Evolutionary conservation across 2,888 invertebrate species (phyloP), one percentile per base, ranked within the genome.

Genomic region (Chrysolina oricalcia): DNA sequence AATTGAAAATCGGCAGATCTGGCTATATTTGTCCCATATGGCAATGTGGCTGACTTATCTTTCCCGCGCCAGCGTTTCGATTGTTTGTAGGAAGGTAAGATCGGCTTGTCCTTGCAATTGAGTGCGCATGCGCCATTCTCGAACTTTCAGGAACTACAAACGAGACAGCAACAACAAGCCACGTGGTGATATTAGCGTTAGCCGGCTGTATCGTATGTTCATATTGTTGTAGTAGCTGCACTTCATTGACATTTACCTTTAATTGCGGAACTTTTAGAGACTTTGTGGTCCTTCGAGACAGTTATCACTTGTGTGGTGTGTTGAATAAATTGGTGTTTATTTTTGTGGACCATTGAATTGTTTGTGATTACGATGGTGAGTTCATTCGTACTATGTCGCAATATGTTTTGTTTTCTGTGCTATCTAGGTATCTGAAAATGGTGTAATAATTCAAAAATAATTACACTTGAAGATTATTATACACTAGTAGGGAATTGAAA

Each of bases 111-210:
- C 73, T 77, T 67, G 77, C 15, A 27, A n/a, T 6, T 4, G 40
- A 41, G 48, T 19, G 76, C 81, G 81, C 80, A 77, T 75, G 74
- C 78, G 35, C n/a, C 15, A 40, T 63, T 70, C 76, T 77, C 74
- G 77, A 79, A 79, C 78, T 79, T 80, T 81, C 79, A 78, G 78
- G 79, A 79, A 78, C 71, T 21, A 56, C 35, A 35, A 35, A 35
- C 64, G 71, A 72, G 74, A 65, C 72, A 71, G 72, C 70, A 71
- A 64, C 70, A 59, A 67, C 35, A 72, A 74, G 82, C 82, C 83
- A 83, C 83, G 83, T 83, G 83, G 81, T 83, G 80, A 81, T 81
- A 72, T 82, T 77, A 73, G 77, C 81, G 4, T 35, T 48, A 13
- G 53, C 53, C 82, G 80, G 81, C 35, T 6, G 35, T 35, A 35